These are phyloP conservation scores for Acleris cristana DNA, from an alignment of 2,888 invertebrate species.

Conservation along the genomic window DNA sequence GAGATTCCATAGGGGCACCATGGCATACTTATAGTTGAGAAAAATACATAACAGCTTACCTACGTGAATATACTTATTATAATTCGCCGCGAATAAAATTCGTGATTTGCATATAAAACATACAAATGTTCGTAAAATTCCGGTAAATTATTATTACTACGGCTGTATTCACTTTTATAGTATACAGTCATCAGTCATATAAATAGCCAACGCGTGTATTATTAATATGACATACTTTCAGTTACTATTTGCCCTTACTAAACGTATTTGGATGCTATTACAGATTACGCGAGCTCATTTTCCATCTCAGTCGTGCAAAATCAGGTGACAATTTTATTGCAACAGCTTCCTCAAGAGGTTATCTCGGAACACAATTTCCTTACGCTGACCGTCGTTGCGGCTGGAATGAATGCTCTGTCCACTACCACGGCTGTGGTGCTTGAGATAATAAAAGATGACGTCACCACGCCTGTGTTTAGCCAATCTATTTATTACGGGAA, in stretches of 20 bases:
- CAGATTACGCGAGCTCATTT: slow-evolving; percentile 58
- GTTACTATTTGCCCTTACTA: slow-evolving; percentile 1
- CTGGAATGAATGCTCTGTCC: slow-evolving; percentile 54
- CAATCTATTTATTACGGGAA: slow-evolving; percentile 58
- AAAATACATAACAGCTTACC: no score
- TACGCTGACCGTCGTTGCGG: slow-evolving; percentile 59
- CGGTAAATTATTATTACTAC: no score
- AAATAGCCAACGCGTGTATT: no score
- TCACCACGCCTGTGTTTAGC: slow-evolving; percentile 60
- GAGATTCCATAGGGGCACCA: no score
- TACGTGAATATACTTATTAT: no score
- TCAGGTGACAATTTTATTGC: slow-evolving; percentile 49
- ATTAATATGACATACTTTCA: not conserved
- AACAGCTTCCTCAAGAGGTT: slow-evolving; percentile 53
- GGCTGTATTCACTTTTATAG: no score
- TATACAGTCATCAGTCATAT: no score
- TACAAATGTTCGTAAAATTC: no score
- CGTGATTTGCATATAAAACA: no score
- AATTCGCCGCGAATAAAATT: no score
- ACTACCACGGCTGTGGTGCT: slow-evolving; percentile 60
- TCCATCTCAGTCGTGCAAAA: slow-evolving; percentile 45
- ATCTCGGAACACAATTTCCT: slow-evolving; percentile 60
- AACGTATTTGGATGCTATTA: slow-evolving; percentile 41
- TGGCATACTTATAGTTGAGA: no score
- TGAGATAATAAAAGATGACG: slow-evolving; percentile 65